These are phyloP conservation scores for Megaceryle torquata DNA, from an alignment of 2,113 vertebrate genomes.

Conservation along the genomic window DNA sequence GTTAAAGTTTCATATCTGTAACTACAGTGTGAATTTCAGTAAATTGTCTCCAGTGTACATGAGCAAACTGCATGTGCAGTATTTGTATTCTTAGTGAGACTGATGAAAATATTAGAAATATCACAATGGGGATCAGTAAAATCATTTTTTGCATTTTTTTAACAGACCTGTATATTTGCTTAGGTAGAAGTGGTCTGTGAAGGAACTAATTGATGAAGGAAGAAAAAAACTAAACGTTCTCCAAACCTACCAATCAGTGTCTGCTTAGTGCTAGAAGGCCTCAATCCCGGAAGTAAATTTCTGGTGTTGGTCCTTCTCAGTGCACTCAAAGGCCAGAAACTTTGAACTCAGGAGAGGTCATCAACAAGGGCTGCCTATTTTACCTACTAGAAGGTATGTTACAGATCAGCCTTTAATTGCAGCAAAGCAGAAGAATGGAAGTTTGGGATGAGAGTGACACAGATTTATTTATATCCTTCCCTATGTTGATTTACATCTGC, in stretches of 20 bases:
- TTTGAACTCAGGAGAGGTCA: neutral
- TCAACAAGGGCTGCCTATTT: neutral
- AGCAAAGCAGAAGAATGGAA: neutral
- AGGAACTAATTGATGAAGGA: neutral
- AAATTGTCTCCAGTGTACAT: neutral
- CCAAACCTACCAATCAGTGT: neutral
- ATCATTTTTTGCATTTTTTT: too few relatives aligned
- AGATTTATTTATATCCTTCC: neutral
- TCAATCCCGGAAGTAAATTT: neutral
- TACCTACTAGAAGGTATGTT: neutral
- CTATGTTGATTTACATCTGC: neutral
- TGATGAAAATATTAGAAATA: neutral
- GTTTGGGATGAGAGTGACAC: neutral
- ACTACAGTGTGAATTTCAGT: neutral
- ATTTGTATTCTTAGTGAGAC: neutral
- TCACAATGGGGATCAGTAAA: neutral
- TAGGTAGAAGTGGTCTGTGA: neutral
- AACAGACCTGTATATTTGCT: neutral
- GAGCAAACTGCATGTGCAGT: neutral
- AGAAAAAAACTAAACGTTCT: neutral
- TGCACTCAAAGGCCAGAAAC: neutral
- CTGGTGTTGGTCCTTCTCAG: neutral
- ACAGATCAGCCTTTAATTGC: neutral
- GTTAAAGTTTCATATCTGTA: neutral
- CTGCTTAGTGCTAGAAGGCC: neutral